phyloP scores from a whole-genome alignment of 2,888 invertebrate genomes.

The Terebella lapidaria region DNA sequence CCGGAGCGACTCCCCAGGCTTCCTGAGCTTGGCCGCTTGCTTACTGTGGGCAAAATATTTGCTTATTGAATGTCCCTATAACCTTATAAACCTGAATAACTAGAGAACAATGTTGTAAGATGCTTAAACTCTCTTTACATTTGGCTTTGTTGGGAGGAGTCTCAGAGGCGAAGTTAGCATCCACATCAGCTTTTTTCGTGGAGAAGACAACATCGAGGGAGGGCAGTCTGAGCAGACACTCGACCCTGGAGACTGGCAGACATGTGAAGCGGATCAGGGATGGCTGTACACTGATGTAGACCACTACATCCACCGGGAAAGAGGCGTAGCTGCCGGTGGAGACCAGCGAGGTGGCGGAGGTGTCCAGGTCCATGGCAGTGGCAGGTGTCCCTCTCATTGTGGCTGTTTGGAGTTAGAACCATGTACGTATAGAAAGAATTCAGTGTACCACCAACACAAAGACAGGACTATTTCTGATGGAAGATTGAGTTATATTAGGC shows the following conservation, averaged over 20 bases:
- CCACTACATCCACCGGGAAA: conserved; percentile 97
- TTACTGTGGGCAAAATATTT: no score
- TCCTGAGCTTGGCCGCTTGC: no score
- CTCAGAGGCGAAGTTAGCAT: not conserved
- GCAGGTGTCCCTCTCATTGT: not conserved
- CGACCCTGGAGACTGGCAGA: conserved; percentile 29
- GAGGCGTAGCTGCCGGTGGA: conserved; percentile 48
- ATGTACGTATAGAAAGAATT: no score
- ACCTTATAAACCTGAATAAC: no score
- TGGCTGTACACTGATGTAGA: conserved; percentile 87
- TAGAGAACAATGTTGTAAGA: no score
- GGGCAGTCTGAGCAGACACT: conserved; percentile 62
- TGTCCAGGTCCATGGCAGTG: conserved; percentile 35
- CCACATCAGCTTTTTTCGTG: conserved; percentile 37
- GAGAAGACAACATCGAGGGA: conserved; percentile 96
- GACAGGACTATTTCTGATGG: no score
- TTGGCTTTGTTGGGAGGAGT: not conserved
- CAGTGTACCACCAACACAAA: no score
- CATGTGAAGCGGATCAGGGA: conserved; percentile 73
- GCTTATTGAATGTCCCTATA: no score
- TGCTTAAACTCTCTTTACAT: no score
- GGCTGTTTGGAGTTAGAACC: no score
- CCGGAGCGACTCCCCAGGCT: not conserved
- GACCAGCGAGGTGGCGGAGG: conserved; percentile 30
- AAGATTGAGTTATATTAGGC: no score